Percentiles rank a stretch among this genome's conserved stretches.
phyloP scores from a whole-genome alignment of 2,888 invertebrate species.

The Belgica antarctica region DNA sequence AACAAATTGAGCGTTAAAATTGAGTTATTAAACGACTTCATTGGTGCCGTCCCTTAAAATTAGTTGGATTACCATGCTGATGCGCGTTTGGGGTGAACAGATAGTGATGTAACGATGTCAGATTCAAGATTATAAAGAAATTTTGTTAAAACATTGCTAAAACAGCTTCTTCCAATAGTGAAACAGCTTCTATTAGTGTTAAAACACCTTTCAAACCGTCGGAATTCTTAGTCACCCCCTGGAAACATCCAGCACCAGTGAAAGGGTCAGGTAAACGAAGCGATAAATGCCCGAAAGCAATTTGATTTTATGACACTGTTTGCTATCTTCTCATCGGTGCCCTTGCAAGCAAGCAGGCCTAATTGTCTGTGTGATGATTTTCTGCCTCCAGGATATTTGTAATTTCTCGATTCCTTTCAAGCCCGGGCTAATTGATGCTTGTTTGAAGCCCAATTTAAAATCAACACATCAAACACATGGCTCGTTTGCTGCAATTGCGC shows the following conservation, averaged over 20 bases:
- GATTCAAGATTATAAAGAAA: too few species aligned
- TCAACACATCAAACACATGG: slow-evolving; percentile 36
- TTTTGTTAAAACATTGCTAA: too few species aligned
- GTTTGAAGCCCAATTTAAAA: slow-evolving; percentile 30
- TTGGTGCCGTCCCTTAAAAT: slow-evolving; percentile 4
- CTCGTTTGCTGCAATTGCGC: not conserved
- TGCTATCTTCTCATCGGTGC: not conserved
- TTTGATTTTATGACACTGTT: slow-evolving; percentile 29
- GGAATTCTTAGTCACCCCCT: too few species aligned
- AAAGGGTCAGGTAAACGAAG: slow-evolving; percentile 23
- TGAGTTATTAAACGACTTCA: slow-evolving; percentile 18
- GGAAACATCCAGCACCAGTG: too few species aligned
- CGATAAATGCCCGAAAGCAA: not conserved
- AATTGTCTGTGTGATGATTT: slow-evolving; percentile 24
- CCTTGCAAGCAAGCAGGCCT: not conserved
- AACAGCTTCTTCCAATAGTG: too few species aligned
- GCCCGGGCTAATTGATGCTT: slow-evolving; percentile 26
- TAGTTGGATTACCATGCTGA: not conserved
- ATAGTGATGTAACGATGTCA: too few species aligned
- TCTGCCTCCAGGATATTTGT: slow-evolving; percentile 36
- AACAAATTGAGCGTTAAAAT: slow-evolving; percentile 18
- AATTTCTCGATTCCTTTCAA: slow-evolving; percentile 6
- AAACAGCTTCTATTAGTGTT: too few species aligned
- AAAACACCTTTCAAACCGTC: too few species aligned
- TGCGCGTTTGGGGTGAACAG: slow-evolving; percentile 11